These are phyloP conservation scores for Zaprionus lachaisei DNA, from an alignment of 1,140 invertebrate species.

Conservation along the genomic window DNA sequence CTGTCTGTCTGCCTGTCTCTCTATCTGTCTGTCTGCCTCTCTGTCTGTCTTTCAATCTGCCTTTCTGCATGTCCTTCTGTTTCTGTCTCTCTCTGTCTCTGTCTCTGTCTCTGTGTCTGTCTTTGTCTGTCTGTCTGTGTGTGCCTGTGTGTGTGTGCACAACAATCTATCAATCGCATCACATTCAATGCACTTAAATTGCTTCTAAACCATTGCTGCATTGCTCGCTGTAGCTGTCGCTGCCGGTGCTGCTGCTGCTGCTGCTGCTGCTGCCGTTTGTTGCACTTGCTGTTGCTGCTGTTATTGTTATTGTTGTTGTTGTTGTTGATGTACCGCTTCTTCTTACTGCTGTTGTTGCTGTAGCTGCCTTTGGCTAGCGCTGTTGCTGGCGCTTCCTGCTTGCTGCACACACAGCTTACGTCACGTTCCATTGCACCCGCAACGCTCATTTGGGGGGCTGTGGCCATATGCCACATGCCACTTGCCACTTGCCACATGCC, in stretches of 20 bases:
- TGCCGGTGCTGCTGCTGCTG: background rate
- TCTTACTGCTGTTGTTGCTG: background rate
- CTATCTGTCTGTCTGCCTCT: background rate
- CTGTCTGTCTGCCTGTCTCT: background rate
- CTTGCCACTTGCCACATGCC: slow-evolving; percentile 34
- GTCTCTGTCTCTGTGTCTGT: background rate
- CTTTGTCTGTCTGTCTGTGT: slow-evolving; percentile 7
- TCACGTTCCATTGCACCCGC: slow-evolving; percentile 44
- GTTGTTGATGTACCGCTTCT: background rate
- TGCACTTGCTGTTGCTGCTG: background rate
- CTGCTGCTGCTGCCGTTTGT: background rate
- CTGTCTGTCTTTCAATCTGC: slow-evolving; percentile 25
- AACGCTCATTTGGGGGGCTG: slow-evolving; percentile 24
- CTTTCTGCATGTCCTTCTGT: background rate
- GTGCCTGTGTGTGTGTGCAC: slow-evolving; percentile 25
- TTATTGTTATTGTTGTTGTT: background rate
- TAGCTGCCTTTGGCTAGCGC: background rate
- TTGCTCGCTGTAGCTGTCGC: background rate
- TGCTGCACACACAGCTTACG: slow-evolving; percentile 25
- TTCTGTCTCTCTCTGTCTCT: background rate
- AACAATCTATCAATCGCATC: slow-evolving; percentile 63
- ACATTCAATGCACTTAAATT: slow-evolving; percentile 65
- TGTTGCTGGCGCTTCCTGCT: slow-evolving; percentile 18
- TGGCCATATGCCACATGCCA: slow-evolving; percentile 45
- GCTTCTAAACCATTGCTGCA: slow-evolving; percentile 31